A percentile compares a stretch with the other conserved stretches of the same genome.
Conservation (phyloP, 2,888 invertebrate genomes). For the Spodoptera picta region DNA sequence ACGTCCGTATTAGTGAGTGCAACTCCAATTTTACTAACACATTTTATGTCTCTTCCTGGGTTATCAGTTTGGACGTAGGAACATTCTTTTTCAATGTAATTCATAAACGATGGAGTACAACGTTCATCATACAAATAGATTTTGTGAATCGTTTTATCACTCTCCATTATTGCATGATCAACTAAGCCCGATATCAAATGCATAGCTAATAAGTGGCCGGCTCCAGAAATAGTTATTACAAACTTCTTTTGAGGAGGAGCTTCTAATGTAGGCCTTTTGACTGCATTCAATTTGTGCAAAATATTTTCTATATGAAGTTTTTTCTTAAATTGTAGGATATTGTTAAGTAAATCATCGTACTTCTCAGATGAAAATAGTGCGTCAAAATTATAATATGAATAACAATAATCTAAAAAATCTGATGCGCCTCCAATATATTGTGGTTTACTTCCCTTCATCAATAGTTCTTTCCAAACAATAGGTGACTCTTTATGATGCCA, state of each 20-base stretch:
- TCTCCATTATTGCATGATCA: constrained; percentile 60
- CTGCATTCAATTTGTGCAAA: constrained; percentile 10
- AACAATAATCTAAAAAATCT: constrained; percentile 90
- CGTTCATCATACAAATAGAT: constrained; percentile 74
- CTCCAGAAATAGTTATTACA: constrained; percentile 76
- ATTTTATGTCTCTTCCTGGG: constrained; percentile 74
- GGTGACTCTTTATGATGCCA: constrained; percentile 89
- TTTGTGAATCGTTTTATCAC: constrained; percentile 67
- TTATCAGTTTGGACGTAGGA: constrained; percentile 67
- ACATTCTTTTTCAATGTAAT: constrained; percentile 75
- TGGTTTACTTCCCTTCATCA: constrained; percentile 86
- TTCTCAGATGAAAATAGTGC: constrained; percentile 70
- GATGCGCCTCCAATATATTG: constrained; percentile 89
- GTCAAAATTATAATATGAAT: constrained; percentile 88
- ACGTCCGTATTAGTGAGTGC: constrained; percentile 85
- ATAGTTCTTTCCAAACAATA: constrained; percentile 90
- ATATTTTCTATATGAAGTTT: constrained; percentile 60
- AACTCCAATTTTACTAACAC: constrained; percentile 78
- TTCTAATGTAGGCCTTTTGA: constrained; percentile 25
- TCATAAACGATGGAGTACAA: constrained; percentile 68
- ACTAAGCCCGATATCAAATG: constrained; percentile 76
- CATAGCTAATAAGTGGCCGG: constrained; percentile 71
- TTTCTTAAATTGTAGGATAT: constrained; percentile 68
- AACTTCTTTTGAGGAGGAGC: constrained; percentile 54
- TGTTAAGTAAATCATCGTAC: constrained; percentile 68